Percentiles rank a stretch among this genome's conserved stretches.
Conservation (phyloP, 2,113 vertebrate genomes). For the Erythrocercus mccallii region DNA sequence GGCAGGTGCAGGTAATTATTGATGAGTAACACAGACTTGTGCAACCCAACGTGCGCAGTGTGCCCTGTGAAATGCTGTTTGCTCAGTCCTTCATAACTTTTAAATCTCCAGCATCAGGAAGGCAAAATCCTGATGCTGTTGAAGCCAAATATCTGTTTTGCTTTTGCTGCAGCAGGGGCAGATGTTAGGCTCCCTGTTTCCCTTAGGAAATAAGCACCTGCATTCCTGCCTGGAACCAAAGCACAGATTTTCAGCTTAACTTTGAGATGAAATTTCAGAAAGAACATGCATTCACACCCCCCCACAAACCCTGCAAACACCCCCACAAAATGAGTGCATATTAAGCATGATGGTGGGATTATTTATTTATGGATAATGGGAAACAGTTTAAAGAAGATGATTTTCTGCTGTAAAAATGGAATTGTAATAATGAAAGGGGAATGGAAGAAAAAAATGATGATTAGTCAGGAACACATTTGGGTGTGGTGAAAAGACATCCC, state of each 20-base stretch:
- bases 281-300: background rate
- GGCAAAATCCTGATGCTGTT: background rate
- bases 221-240: background rate
- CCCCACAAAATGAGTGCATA: background rate
- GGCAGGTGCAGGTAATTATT: background rate
- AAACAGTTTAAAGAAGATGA: background rate
- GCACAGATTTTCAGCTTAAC: background rate
- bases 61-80: background rate
- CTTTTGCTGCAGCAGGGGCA: background rate
- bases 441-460: background rate
- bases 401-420: slow-evolving; percentile 4
- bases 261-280: background rate
- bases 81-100: background rate
- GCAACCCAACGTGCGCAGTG: background rate
- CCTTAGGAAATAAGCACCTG: background rate
- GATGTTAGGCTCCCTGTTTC: background rate
- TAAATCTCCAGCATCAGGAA: background rate
- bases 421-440: background rate
- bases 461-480: background rate
- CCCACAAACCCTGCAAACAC: background rate
- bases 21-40: accelerated
- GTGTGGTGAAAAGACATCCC: background rate
- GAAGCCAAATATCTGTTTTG: background rate
- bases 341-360: background rate
- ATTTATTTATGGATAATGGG: background rate